A percentile compares a stretch with the other conserved stretches of the same genome.
Evolutionary conservation across 35 echinoderm and acorn worm genomes (phyloP).

Genomic region (Acanthaster planci): DNA sequence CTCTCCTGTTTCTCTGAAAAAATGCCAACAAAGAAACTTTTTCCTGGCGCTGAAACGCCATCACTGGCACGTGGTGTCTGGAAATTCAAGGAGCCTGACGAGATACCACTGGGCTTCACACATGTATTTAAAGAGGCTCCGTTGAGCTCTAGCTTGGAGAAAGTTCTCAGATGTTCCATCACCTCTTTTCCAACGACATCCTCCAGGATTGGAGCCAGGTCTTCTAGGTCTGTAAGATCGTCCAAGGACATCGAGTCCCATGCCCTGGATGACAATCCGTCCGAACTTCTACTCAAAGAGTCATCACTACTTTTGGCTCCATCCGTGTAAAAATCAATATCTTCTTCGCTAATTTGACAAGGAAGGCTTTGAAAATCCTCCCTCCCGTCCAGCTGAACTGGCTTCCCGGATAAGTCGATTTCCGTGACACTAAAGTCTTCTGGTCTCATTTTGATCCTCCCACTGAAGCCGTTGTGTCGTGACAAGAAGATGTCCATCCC

Average conservation of each 20-base stretch:
- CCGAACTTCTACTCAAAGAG: background rate
- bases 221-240: background rate
- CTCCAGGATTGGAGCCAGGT: no score
- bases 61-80: no score
- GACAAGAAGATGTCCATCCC: slow-evolving; percentile 65
- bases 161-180: no score
- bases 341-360: background rate
- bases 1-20: slow-evolving; percentile 56
- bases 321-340: background rate
- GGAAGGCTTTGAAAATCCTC: background rate
- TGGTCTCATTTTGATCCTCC: slow-evolving; percentile 39
- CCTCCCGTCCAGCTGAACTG: background rate
- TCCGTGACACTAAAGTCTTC: slow-evolving; percentile 72
- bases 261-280: background rate
- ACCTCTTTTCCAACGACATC: no score
- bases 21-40: slow-evolving; percentile 39
- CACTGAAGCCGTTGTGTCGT: slow-evolving; percentile 33
- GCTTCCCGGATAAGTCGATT: slow-evolving; percentile 27
- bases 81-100: no score
- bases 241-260: background rate
- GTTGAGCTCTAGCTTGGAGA: no score
- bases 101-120: no score
- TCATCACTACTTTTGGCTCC: background rate
- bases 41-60: background rate
- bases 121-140: no score